A percentile compares a stretch with the other conserved stretches of the same genome.
These are phyloP conservation scores for Pemphigus obesinymphae DNA, from an alignment of 1,140 invertebrate genomes.

Conservation along the genomic window DNA sequence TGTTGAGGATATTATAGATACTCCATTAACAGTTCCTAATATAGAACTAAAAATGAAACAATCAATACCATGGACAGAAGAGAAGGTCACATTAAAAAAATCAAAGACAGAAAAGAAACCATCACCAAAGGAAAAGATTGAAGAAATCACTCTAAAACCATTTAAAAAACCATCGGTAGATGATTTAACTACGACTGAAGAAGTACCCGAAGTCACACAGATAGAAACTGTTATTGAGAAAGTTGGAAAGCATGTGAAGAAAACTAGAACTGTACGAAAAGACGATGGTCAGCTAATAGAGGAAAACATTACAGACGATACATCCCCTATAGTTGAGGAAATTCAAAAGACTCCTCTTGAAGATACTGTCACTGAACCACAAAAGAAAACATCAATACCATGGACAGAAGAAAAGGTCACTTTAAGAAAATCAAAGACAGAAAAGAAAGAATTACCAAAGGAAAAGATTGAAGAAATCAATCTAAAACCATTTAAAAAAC, in stretches of 20 bases:
- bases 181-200: background rate
- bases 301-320: background rate
- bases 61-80: conserved; percentile 41
- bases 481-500: too few species aligned
- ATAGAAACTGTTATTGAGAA: background rate
- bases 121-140: background rate
- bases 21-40: background rate
- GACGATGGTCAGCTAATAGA: background rate
- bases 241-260: background rate
- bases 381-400: conserved; percentile 44
- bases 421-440: conserved; percentile 44
- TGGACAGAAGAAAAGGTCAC: conserved; percentile 54
- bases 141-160: background rate
- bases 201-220: accelerated
- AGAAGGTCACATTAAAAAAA: conserved; percentile 43
- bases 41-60: background rate
- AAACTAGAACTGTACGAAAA: background rate
- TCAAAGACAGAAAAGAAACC: conserved; percentile 44
- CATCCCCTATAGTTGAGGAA: background rate
- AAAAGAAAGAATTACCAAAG: too few species aligned
- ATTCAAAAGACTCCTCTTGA: background rate
- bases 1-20: background rate
- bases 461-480: background rate
- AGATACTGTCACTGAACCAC: background rate
- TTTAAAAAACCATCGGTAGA: background rate